Conservation (phyloP, 2,113 vertebrate genomes). For the Misgurnus mizolepis region DNA sequence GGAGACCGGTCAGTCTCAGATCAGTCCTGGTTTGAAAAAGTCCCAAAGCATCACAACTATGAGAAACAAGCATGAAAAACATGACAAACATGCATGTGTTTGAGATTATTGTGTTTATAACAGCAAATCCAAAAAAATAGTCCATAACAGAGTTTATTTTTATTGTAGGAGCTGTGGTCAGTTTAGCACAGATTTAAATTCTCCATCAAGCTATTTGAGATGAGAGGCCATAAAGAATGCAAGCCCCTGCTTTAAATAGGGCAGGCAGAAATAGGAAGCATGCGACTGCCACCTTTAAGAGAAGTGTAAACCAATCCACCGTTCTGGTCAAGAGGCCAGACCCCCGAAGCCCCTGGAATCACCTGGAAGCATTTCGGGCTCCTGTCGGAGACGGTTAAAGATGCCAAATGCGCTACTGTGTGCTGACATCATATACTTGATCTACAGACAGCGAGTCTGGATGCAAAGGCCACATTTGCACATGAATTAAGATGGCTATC, state of each 20-base stretch:
- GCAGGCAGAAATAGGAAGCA: slow-evolving; percentile 58
- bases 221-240: slow-evolving; percentile 47
- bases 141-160: slow-evolving; percentile 27
- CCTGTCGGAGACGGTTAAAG: neutral
- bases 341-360: slow-evolving; percentile 1
- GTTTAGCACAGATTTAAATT: slow-evolving; percentile 43
- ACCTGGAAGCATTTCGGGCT: neutral
- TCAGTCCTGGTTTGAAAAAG: slow-evolving; percentile 7
- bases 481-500: slow-evolving; percentile 44
- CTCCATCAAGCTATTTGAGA: slow-evolving; percentile 50
- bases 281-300: slow-evolving; percentile 44
- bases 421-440: neutral
- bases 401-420: neutral
- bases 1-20: slow-evolving; percentile 31
- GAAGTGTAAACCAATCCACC: slow-evolving; percentile 49
- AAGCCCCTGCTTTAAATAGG: slow-evolving; percentile 57
- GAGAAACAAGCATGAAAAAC: neutral
- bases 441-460: slow-evolving; percentile 28
- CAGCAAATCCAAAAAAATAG: neutral
- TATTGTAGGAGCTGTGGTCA: slow-evolving; percentile 32
- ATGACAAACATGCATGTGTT: no score
- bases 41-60: slow-evolving; percentile 18
- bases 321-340: slow-evolving; percentile 42
- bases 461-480: slow-evolving; percentile 47
- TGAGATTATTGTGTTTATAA: neutral